Conservation (phyloP, 2,797 vertebrate genomes). For the Argentina silus region DNA sequence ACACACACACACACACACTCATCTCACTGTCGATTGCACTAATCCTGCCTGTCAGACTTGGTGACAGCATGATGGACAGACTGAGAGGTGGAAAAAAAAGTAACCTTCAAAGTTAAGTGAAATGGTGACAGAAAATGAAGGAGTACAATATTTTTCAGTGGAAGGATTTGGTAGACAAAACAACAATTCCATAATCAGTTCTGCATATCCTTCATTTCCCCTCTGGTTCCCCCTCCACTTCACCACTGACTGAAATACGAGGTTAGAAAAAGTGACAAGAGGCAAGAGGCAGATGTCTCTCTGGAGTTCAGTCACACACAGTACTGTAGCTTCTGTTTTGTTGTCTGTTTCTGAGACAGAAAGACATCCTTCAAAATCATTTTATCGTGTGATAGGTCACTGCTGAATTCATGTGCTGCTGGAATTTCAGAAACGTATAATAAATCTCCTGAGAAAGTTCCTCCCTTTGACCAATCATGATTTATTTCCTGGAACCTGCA, state of each 20-base stretch:
- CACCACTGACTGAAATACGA: no score
- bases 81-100: constrained; percentile 41
- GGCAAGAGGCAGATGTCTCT: no score
- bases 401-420: no score
- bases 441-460: neutral
- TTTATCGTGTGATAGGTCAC: no score
- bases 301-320: no score
- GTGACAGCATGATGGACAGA: constrained; percentile 66
- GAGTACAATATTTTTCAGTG: constrained; percentile 32
- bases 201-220: constrained; percentile 20
- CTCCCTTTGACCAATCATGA: constrained; percentile 10
- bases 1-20: constrained; percentile 19
- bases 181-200: constrained; percentile 53
- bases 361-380: no score
- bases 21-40: constrained; percentile 43
- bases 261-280: no score
- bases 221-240: neutral
- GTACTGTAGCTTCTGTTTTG: no score
- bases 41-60: constrained; percentile 60
- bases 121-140: constrained; percentile 61
- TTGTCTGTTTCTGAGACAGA: no score
- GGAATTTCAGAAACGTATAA: no score
- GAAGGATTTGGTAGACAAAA: constrained; percentile 33
- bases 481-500: constrained; percentile 49
- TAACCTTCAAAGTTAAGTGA: constrained; percentile 55